Base-by-base conservation (phyloP, 2,888 invertebrate genomes). In the Caenorhabditis sp. region DNA sequence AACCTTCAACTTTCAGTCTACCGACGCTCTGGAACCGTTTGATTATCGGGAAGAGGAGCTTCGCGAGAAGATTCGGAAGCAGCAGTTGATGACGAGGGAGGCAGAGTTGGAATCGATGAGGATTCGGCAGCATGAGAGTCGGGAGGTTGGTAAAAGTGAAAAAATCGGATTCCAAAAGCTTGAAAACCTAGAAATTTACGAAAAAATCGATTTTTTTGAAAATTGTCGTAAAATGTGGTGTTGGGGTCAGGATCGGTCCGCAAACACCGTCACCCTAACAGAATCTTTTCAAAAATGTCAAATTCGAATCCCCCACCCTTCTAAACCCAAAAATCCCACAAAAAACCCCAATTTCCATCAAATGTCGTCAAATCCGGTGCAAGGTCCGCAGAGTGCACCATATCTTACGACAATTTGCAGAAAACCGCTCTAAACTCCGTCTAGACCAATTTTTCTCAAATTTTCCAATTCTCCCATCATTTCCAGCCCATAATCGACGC, bases 31-130 rank as follows among this genome's bases (percentile, higher is more conserved):
- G 1, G 62, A 74, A 8, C 15, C 51, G 13, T 60, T 35, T 24
- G 76, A 76, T 28, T 22, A 37, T 26, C 65, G 81, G 26, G 81
- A 81, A 53, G 71, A 76, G 1, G 76, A 81, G 24, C 51, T 81
- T 2, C 56, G 81, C 4, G 81, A 81, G 6, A 37, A 67, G 22
- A 76, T 81, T n/a, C 44, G 81, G 15, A 20, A 35, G 1, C 70
- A 81, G 37, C 65, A 71, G 9, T 26, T 81, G n/a, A 50, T 22
- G n/a, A 35, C 55, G 28, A 22, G 70, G 37, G 81, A 70, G n/a
- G 50, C 32, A 1, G 81, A 81, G 37, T 37, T 81, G 28, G 65
- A 71, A 6, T 20, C 76, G 37, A 15, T 65, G 61, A 58, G 81
- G 18, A 76, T 76, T n/a, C 24, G 35, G 20, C 18, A 60, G 5